Percentiles rank a stretch among this genome's conserved stretches.
These are phyloP conservation scores for Orchesella cincta DNA, from an alignment of 1,140 invertebrate genomes.

Conservation along the genomic window DNA sequence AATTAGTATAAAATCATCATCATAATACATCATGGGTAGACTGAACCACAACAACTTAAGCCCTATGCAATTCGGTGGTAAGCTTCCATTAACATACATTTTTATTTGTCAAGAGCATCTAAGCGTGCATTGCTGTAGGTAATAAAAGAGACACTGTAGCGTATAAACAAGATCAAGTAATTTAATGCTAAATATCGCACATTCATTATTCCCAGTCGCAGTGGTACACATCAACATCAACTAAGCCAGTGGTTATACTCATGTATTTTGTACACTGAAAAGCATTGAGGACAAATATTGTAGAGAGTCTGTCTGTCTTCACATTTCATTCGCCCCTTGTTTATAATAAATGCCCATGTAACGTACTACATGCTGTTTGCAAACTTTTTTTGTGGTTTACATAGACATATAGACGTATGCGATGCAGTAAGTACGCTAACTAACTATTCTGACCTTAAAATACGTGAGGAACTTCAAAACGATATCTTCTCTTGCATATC, in stretches of 20 bases:
- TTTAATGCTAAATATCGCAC: neutral
- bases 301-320: neutral
- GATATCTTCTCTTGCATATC: constrained; percentile 6
- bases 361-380: neutral
- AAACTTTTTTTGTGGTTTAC: constrained; percentile 3
- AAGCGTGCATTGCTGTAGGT: neutral
- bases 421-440: neutral
- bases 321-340: constrained; percentile 12
- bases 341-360: neutral
- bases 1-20: neutral
- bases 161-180: neutral
- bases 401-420: no score
- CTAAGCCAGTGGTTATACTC: constrained; percentile 14
- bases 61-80: neutral
- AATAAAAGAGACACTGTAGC: neutral
- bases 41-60: neutral
- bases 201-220: neutral
- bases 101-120: neutral
- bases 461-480: neutral
- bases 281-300: constrained; percentile 23
- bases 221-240: neutral
- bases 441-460: neutral
- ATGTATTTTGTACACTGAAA: constrained; percentile 28
- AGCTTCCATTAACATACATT: constrained; percentile 30
- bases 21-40: neutral